Conservation (phyloP, 2,888 invertebrate genomes). For the Rhamnusium bicolor region DNA sequence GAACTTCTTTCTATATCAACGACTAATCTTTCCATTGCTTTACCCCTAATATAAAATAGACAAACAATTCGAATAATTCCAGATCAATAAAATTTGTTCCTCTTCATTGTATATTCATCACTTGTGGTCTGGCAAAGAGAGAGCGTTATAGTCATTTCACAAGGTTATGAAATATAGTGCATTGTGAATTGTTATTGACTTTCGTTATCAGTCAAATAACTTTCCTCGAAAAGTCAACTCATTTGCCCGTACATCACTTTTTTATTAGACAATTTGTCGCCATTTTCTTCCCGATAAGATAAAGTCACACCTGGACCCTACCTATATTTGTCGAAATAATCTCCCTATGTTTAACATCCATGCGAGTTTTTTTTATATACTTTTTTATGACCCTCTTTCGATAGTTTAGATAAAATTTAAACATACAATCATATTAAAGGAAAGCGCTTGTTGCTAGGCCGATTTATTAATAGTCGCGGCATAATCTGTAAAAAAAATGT, state of each 20-base stretch:
- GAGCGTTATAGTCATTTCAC: neutral
- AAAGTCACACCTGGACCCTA: conserved; percentile 20
- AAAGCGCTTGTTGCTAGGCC: neutral
- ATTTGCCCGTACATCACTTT: conserved; percentile 17
- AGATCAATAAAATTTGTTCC: no score
- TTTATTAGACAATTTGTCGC: conserved; percentile 29
- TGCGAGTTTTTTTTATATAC: conserved; percentile 15
- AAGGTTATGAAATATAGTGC: neutral
- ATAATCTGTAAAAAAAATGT: neutral
- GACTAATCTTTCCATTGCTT: no score
- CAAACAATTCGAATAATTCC: no score
- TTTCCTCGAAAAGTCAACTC: conserved; percentile 17
- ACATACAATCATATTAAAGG: neutral
- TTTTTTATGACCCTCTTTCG: neutral
- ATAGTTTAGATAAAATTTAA: conserved; percentile 1
- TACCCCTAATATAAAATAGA: no score
- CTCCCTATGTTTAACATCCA: conserved; percentile 1
- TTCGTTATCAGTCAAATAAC: conserved; percentile 22
- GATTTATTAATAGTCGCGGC: neutral
- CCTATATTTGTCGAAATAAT: conserved; percentile 12
- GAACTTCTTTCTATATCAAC: no score
- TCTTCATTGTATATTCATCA: no score
- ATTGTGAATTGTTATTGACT: neutral
- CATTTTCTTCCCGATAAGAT: conserved; percentile 27
- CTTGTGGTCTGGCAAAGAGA: no score